phyloP scores from a whole-genome alignment of 2,888 invertebrate species.

The Masnerella sp. region DNA sequence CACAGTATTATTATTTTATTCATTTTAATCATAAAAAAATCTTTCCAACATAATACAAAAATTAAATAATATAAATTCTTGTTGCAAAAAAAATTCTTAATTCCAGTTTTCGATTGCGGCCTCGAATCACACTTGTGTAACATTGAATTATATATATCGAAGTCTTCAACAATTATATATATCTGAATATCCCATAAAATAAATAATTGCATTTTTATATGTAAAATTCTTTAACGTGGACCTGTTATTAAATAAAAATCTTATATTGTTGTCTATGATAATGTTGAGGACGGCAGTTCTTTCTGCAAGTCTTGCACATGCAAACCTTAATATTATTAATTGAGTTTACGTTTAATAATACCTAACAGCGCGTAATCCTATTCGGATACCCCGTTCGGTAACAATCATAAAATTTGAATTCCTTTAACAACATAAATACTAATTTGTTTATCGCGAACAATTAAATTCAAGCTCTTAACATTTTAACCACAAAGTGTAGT shows the following conservation, averaged over 20 bases:
- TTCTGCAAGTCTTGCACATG: conserved; percentile 68
- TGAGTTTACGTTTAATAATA: conserved; percentile 16
- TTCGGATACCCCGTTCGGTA: not conserved
- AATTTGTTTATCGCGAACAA: not conserved
- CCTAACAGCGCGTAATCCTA: conserved; percentile 2
- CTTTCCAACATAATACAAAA: no score
- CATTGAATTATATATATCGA: conserved; percentile 55
- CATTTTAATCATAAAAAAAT: no score
- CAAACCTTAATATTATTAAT: conserved; percentile 33
- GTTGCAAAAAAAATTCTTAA: no score
- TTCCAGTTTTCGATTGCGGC: no score
- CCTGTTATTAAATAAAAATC: conserved; percentile 67
- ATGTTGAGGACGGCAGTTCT: conserved; percentile 73
- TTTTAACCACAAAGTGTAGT: conserved; percentile 18
- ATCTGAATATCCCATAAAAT: conserved; percentile 44
- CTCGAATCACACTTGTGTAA: conserved; percentile 44
- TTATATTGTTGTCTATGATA: conserved; percentile 73
- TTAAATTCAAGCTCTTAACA: conserved; percentile 33
- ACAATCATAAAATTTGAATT: not conserved
- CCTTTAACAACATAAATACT: not conserved
- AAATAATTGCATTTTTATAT: conserved; percentile 34
- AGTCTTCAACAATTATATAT: conserved; percentile 23
- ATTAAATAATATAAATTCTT: no score
- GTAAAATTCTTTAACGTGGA: conserved; percentile 57
- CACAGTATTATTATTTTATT: no score